phyloP scores from a whole-genome alignment of 2,113 vertebrate species.

The Phyllostomus hastatus region DNA sequence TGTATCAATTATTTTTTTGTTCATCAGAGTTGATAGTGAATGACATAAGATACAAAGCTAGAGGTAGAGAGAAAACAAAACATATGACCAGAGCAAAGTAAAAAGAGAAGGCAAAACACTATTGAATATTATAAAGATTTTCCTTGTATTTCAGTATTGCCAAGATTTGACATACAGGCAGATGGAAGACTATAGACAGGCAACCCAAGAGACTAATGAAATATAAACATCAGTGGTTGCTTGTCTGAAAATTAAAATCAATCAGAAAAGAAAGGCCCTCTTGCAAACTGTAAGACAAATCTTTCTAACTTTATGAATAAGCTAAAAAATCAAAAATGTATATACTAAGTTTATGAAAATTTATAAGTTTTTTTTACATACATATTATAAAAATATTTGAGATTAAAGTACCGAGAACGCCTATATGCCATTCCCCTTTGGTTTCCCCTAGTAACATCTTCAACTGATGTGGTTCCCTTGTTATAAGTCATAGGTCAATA shows the following conservation, averaged over 20 bases:
- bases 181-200: slow-evolving; percentile 49
- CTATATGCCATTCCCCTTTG: not conserved
- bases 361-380: not conserved
- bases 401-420: not conserved
- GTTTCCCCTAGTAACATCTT: not conserved
- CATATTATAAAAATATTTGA: not conserved
- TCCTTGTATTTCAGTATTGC: slow-evolving; percentile 72
- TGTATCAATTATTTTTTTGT: slow-evolving; percentile 7
- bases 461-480: not conserved
- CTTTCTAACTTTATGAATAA: not conserved
- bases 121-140: slow-evolving; percentile 73
- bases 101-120: slow-evolving; percentile 67
- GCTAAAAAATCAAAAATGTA: not conserved
- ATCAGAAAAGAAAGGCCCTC: slow-evolving; percentile 47
- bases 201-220: slow-evolving; percentile 67
- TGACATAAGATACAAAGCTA: not conserved
- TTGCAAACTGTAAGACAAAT: not conserved
- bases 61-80: slow-evolving; percentile 60
- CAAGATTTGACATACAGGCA: slow-evolving; percentile 65
- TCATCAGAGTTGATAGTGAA: slow-evolving; percentile 44
- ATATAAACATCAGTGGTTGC: slow-evolving; percentile 69
- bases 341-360: not conserved
- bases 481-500: not conserved
- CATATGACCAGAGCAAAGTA: slow-evolving; percentile 74
- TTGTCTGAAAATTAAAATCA: slow-evolving; percentile 55